Conservation (phyloP, 2,113 vertebrate species). For the Notechis scutatus region DNA sequence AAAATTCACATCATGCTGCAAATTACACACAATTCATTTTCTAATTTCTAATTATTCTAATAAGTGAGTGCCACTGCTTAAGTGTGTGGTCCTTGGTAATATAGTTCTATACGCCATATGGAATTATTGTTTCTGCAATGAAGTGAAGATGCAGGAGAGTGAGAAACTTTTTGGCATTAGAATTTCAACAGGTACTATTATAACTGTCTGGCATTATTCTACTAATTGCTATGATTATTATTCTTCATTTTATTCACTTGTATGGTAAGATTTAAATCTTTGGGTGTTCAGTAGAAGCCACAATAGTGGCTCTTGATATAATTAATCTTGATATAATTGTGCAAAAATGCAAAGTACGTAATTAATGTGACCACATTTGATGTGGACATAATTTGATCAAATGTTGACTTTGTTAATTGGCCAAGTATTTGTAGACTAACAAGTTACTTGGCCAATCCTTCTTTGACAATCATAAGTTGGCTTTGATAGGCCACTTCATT, state of each 20-base stretch:
- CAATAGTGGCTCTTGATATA: background rate
- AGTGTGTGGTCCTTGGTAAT: background rate
- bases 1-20: background rate
- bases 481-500: background rate
- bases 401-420: background rate
- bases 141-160: background rate
- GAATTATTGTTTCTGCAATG: background rate
- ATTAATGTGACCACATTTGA: background rate
- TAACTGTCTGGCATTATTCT: background rate
- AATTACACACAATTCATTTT: background rate
- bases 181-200: background rate
- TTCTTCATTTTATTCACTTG: background rate
- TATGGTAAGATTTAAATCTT: background rate
- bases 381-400: background rate
- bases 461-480: background rate
- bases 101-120: background rate
- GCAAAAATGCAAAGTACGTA: background rate
- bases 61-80: background rate
- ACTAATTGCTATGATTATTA: background rate
- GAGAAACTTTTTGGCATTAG: background rate
- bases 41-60: background rate
- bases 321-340: background rate
- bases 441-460: background rate
- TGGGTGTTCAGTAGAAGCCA: background rate
- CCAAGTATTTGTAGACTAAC: background rate